These are phyloP conservation scores for Colostygia pectinataria DNA, from an alignment of 2,888 invertebrate genomes.

Conservation along the genomic window DNA sequence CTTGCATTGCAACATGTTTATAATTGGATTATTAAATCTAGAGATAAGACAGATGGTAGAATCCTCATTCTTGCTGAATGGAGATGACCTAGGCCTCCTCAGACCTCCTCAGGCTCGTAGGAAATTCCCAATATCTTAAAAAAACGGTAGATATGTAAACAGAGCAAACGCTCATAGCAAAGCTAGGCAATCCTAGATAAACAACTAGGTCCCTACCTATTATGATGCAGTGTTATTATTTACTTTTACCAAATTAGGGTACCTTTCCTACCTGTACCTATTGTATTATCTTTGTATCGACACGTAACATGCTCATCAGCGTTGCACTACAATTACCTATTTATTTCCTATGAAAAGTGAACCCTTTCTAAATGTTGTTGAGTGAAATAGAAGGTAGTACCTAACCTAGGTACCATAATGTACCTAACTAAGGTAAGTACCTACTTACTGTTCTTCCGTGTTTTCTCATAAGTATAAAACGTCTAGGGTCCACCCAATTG, in stretches of 20 bases:
- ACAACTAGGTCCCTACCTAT: neutral
- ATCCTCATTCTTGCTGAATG: too few species aligned
- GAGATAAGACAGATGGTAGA: too few species aligned
- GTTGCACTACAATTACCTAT: conserved; percentile 13
- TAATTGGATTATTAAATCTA: too few species aligned
- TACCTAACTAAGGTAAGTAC: too few species aligned
- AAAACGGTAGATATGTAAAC: too few species aligned
- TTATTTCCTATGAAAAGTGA: conserved; percentile 19
- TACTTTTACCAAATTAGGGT: too few species aligned
- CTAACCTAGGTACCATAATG: neutral
- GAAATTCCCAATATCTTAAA: too few species aligned
- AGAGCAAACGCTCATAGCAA: too few species aligned
- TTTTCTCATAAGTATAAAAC: conserved; percentile 69
- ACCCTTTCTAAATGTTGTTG: conserved; percentile 59
- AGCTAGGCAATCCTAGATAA: neutral
- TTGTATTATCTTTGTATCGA: neutral
- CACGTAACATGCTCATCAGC: conserved; percentile 5
- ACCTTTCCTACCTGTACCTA: neutral
- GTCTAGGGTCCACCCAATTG: conserved; percentile 35
- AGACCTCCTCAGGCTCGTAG: too few species aligned
- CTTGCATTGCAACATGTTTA: too few species aligned
- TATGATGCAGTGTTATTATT: too few species aligned
- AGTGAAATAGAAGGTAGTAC: conserved; percentile 6
- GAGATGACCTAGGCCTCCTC: too few species aligned
- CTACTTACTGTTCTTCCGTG: conserved; percentile 68